Percentiles rank a stretch among this genome's conserved stretches.
Evolutionary conservation across 2,797 vertebrate species (phyloP).

Genomic region (Mareca strepera): DNA sequence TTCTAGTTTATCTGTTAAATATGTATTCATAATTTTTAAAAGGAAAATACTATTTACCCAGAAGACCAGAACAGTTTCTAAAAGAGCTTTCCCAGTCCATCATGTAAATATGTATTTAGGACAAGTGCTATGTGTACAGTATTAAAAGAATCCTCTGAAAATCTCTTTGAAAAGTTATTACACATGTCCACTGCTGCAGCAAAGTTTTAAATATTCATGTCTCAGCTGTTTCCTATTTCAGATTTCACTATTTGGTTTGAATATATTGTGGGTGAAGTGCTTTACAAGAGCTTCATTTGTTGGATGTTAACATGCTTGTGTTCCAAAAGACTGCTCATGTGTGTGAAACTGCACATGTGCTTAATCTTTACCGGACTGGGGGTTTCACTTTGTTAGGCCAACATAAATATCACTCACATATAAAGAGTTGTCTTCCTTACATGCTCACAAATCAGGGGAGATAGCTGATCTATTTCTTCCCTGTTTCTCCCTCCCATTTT

Average conservation of each 20-base stretch:
- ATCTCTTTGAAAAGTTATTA: constrained; percentile 74
- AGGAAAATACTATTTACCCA: constrained; percentile 62
- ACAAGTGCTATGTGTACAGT: constrained; percentile 67
- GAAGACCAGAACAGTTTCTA: constrained; percentile 58
- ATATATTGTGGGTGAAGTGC: neutral
- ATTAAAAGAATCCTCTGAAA: constrained; percentile 56
- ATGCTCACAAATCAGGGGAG: neutral
- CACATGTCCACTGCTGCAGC: constrained; percentile 61
- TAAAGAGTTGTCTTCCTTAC: neutral
- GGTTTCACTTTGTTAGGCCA: neutral
- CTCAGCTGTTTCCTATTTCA: constrained; percentile 64
- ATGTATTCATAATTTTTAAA: constrained; percentile 68
- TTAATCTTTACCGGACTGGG: neutral
- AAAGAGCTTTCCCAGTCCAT: constrained; percentile 59
- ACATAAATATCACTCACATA: neutral
- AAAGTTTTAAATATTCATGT: constrained; percentile 74
- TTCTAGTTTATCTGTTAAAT: constrained; percentile 62
- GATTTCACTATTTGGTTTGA: constrained; percentile 25
- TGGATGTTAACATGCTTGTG: neutral
- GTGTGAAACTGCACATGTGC: neutral
- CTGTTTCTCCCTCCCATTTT: neutral
- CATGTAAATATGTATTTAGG: constrained; percentile 76
- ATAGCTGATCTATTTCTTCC: neutral
- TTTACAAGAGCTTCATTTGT: neutral
- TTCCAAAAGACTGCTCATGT: neutral